Percentiles rank a stretch among this genome's conserved stretches.
Evolutionary conservation across 2,113 vertebrate genomes (phyloP).

Genomic region (Sardina pilchardus): DNA sequence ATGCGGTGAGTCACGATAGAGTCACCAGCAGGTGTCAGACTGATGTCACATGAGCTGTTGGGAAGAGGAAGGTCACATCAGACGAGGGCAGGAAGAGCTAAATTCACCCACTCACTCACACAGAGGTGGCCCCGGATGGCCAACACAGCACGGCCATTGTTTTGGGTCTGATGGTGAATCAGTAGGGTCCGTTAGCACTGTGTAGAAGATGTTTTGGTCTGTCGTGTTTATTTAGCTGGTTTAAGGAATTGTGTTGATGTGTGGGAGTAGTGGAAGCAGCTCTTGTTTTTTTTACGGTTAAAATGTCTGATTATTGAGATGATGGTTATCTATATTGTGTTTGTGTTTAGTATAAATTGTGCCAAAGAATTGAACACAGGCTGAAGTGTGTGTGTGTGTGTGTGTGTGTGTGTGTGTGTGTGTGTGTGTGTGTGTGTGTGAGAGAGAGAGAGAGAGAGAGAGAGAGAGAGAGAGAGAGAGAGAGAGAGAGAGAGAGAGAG

Average conservation of each 20-base stretch:
- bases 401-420: slow-evolving; percentile 23
- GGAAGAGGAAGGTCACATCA: slow-evolving; percentile 4
- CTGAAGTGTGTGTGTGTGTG: background rate
- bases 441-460: too few species aligned
- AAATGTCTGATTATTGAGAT: background rate
- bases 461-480: too few species aligned
- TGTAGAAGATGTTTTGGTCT: background rate
- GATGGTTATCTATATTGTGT: too few species aligned
- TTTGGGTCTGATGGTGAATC: background rate
- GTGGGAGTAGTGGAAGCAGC: too few species aligned
- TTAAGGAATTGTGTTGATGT: background rate
- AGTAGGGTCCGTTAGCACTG: background rate
- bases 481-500: too few species aligned
- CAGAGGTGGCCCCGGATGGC: background rate
- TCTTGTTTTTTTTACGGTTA: background rate
- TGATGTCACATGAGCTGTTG: background rate
- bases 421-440: slow-evolving; percentile 14
- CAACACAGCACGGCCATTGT: slow-evolving; percentile 31
- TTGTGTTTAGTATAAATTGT: too few species aligned
- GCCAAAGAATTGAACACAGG: background rate
- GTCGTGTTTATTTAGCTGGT: slow-evolving; percentile 49
- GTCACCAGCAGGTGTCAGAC: slow-evolving; percentile 21
- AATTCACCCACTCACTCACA: background rate
- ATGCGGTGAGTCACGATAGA: slow-evolving; percentile 1
- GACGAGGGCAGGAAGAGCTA: slow-evolving; percentile 15